These are phyloP conservation scores for Xanthia icteritia DNA, from an alignment of 2,888 invertebrate genomes.

Conservation along the genomic window DNA sequence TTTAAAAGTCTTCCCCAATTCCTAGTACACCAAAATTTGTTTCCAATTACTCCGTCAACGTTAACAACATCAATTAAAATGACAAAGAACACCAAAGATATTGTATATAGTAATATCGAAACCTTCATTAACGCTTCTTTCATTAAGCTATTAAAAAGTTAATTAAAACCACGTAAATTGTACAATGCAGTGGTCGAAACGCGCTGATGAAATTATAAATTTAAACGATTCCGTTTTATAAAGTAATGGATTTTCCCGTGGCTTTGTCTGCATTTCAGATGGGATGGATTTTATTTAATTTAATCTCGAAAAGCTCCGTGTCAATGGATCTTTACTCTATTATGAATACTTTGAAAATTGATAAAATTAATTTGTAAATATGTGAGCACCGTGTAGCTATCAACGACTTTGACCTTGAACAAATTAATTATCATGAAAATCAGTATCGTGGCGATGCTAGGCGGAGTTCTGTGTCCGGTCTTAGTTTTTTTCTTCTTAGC, in stretches of 20 bases:
- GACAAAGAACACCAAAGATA: slow-evolving; percentile 35
- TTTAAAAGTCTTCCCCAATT: background rate
- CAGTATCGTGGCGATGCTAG: background rate
- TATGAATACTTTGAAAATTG: background rate
- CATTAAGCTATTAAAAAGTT: slow-evolving; percentile 62
- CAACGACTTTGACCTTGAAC: background rate
- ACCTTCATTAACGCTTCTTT: slow-evolving; percentile 62
- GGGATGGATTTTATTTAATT: slow-evolving; percentile 24
- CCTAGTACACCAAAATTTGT: background rate
- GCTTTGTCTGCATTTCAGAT: slow-evolving; percentile 36
- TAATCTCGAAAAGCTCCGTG: background rate
- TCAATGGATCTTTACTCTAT: slow-evolving; percentile 1
- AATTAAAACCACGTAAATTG: slow-evolving; percentile 57
- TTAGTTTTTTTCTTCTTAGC: no score
- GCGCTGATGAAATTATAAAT: slow-evolving; percentile 63
- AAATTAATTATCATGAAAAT: background rate
- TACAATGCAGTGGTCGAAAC: slow-evolving; percentile 53
- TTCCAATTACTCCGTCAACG: slow-evolving; percentile 6
- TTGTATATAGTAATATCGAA: slow-evolving; percentile 16
- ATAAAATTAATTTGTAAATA: no score
- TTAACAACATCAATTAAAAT: slow-evolving; percentile 41
- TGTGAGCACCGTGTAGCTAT: no score
- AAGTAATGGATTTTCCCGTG: slow-evolving; percentile 52
- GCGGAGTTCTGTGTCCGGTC: background rate
- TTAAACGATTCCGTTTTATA: slow-evolving; percentile 53